Evolutionary conservation across 2,113 vertebrate genomes (phyloP).

Genomic region (Callionymus lyra): DNA sequence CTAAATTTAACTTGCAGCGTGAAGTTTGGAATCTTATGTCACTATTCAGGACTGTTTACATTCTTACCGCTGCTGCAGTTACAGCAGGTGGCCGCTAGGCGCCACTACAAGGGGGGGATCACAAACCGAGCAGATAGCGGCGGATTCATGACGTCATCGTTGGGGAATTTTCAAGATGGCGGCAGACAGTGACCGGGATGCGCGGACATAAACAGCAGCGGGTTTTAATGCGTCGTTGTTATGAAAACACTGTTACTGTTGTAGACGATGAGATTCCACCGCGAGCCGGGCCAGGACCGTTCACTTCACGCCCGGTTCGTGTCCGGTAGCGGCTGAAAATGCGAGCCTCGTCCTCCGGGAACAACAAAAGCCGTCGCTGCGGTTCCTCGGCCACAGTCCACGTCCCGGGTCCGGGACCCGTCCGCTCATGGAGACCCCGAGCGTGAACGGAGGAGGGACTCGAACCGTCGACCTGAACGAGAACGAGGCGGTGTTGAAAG

Average conservation of each 20-base stretch:
- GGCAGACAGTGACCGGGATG: slow-evolving; percentile 25
- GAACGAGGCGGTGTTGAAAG: slow-evolving; percentile 33
- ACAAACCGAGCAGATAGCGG: slow-evolving; percentile 16
- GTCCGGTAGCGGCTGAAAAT: slow-evolving; percentile 47
- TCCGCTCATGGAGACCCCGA: slow-evolving; percentile 51
- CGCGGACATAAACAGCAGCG: no score
- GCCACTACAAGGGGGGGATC: slow-evolving; percentile 18
- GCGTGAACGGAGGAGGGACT: slow-evolving; percentile 33
- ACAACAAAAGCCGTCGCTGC: slow-evolving; percentile 38
- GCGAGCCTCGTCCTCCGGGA: slow-evolving; percentile 45
- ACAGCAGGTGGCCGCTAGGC: not conserved
- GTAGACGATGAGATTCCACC: not conserved
- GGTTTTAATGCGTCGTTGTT: no score
- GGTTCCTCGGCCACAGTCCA: slow-evolving; percentile 37
- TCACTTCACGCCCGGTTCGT: not conserved
- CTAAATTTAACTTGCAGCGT: no score
- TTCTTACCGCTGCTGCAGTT: slow-evolving; percentile 17
- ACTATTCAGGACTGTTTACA: not conserved
- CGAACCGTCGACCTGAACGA: slow-evolving; percentile 52
- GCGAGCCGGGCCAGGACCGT: not conserved
- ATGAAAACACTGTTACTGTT: no score
- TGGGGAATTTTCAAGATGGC: slow-evolving; percentile 67
- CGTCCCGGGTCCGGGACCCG: slow-evolving; percentile 31
- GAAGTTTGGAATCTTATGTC: no score
- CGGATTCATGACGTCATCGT: slow-evolving; percentile 59